phyloP scores from a whole-genome alignment of 2,888 invertebrate genomes.

The Phanerotoma sp. region DNA sequence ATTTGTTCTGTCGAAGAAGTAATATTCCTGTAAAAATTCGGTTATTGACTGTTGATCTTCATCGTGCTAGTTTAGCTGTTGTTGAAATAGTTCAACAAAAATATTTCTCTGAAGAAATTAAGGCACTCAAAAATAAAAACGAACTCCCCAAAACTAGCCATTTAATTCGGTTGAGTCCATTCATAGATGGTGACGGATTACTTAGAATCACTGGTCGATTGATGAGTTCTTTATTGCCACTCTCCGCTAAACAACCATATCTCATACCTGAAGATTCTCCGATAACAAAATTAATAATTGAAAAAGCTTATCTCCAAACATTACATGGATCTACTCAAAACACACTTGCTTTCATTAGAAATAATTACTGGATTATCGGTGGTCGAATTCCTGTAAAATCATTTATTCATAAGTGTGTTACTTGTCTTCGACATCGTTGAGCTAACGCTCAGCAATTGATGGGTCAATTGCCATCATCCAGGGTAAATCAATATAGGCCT shows the following conservation, averaged over 20 bases:
- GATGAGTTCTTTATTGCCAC: not conserved
- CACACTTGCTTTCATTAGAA: not conserved
- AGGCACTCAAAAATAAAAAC: not conserved
- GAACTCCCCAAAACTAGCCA: not conserved
- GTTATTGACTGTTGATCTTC: too few species aligned
- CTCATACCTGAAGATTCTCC: not conserved
- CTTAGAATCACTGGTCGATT: not conserved
- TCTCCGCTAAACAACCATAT: not conserved
- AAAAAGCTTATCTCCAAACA: not conserved
- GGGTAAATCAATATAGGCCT: conserved; percentile 12
- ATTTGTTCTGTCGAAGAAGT: too few species aligned
- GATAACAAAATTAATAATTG: not conserved
- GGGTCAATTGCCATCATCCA: conserved; percentile 28
- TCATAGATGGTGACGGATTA: not conserved
- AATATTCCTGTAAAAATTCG: too few species aligned
- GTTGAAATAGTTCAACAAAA: too few species aligned
- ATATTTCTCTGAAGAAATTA: too few species aligned
- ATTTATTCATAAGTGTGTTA: conserved; percentile 22
- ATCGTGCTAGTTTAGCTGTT: too few species aligned
- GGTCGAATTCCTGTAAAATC: conserved; percentile 19
- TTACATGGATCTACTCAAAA: not conserved
- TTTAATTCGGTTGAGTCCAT: not conserved
- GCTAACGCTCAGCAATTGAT: conserved; percentile 23
- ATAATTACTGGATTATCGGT: conserved; percentile 24
- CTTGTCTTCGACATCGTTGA: conserved; percentile 23